Evolutionary conservation across 1,140 invertebrate genomes (phyloP).

Genomic region (Aphidius gifuensis): DNA sequence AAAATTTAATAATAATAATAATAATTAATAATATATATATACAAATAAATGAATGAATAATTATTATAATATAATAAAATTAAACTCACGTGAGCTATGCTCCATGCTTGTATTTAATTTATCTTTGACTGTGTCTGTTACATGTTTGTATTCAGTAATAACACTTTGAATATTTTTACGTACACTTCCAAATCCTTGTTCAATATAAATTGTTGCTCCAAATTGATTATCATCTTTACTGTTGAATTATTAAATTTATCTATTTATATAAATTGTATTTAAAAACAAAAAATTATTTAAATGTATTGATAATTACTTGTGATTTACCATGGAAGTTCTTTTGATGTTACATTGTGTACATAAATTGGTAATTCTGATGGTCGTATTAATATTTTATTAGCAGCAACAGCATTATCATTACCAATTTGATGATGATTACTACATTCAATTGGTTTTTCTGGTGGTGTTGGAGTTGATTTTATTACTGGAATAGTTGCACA

Average conservation of each 20-base stretch:
- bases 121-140: slow-evolving; percentile 33
- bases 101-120: slow-evolving; percentile 41
- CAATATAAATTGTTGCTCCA: slow-evolving; percentile 33
- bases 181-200: slow-evolving; percentile 41
- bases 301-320: slow-evolving; percentile 38
- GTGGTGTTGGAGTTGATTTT: slow-evolving; percentile 25
- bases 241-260: not conserved
- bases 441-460: slow-evolving; percentile 27
- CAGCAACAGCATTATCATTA: not conserved
- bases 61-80: not conserved
- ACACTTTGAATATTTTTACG: slow-evolving; percentile 37
- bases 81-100: slow-evolving; percentile 42
- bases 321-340: slow-evolving; percentile 46
- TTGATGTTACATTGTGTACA: slow-evolving; percentile 34
- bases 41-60: not conserved
- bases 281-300: not conserved
- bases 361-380: slow-evolving; percentile 51
- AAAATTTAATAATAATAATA: slow-evolving; percentile 9
- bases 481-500: slow-evolving; percentile 43
- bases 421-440: slow-evolving; percentile 21
- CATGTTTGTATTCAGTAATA: slow-evolving; percentile 31
- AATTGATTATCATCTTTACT: slow-evolving; percentile 13
- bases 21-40: too few species aligned
- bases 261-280: not conserved
- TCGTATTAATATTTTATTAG: slow-evolving; percentile 36